Evolutionary conservation across 1,140 invertebrate species (phyloP).

Genomic region (Megalopta genalis): DNA sequence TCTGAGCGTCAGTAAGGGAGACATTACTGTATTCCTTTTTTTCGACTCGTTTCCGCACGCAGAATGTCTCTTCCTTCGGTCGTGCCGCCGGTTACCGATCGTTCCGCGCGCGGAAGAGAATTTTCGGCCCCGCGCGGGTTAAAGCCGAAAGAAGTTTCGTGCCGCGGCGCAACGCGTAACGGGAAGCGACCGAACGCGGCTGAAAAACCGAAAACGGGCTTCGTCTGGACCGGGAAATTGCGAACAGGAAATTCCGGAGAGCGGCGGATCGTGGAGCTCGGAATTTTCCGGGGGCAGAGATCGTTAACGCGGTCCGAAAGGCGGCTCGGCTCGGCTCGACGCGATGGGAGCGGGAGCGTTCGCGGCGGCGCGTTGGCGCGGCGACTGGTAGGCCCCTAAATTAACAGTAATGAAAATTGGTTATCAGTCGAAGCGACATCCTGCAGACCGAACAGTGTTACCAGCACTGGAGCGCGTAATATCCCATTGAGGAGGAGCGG

Average conservation of each 20-base stretch:
- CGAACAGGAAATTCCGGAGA: not conserved
- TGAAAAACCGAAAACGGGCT: not conserved
- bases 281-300: not conserved
- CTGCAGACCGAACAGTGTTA: slow-evolving; percentile 70
- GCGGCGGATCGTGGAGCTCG: not conserved
- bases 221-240: no score
- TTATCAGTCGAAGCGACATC: slow-evolving; percentile 75
- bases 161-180: no score
- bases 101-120: no score
- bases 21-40: no score
- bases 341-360: not conserved
- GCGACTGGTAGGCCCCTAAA: slow-evolving; percentile 56
- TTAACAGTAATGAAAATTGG: slow-evolving; percentile 78
- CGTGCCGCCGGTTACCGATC: no score
- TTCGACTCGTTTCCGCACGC: no score
- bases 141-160: no score
- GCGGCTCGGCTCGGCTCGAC: not conserved
- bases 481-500: slow-evolving; percentile 71
- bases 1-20: no score
- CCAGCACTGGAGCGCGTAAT: slow-evolving; percentile 74
- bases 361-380: slow-evolving; percentile 6
- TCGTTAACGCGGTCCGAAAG: not conserved
- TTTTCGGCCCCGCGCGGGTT: no score
- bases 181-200: no score
- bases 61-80: no score